Evolutionary conservation across 1,140 invertebrate species (phyloP), one percentile per base, ranked within the genome.

Genomic region (Microplitis mediator): DNA sequence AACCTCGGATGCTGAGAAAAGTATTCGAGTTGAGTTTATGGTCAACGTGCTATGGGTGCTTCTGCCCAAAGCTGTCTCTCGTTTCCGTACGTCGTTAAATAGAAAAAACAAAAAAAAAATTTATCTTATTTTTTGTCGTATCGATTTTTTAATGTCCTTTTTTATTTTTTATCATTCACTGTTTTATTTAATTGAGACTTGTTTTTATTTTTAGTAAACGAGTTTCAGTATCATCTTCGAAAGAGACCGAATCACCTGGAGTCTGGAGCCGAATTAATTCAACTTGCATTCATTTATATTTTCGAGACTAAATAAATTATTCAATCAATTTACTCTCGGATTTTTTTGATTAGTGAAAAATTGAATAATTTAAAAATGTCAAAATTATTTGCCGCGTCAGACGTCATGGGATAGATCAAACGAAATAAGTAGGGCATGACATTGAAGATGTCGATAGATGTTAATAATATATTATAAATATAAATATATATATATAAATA

Each of bases 161-260:
- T 62, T 60, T 71, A 16, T 72, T 58, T 31, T 51, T 35, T 45
- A 13, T 34, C 50, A n/a, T 45, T 16, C 71, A 76, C 67, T 76
- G 65, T 79, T 81, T 80, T 74, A 71, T 79, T 82, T 82, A 81
- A 82, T 82, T 82, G 81, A 80, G 80, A 79, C 76, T 82, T 79
- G 76, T 77, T 82, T 82, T 82, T 81, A 80, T 82, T 80, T 81
- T 68, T 74, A 71, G 64, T 76, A 76, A 81, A 82, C 80, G 81
- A 78, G 79, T 80, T 78, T 77, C 71, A 52, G 78, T 67, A 23
- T 23, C 79, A 82, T 81, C 81, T 81, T 80, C 77, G 80, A 75
- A 81, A 80, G 80, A 69, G 34, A 61, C 39, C 39, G 32, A 65
- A 67, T 52, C 58, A 66, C 9, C 60, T 45, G 13, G 39, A 39